Conservation (phyloP, 2,888 invertebrate genomes). For the Aporophyla nigra region DNA sequence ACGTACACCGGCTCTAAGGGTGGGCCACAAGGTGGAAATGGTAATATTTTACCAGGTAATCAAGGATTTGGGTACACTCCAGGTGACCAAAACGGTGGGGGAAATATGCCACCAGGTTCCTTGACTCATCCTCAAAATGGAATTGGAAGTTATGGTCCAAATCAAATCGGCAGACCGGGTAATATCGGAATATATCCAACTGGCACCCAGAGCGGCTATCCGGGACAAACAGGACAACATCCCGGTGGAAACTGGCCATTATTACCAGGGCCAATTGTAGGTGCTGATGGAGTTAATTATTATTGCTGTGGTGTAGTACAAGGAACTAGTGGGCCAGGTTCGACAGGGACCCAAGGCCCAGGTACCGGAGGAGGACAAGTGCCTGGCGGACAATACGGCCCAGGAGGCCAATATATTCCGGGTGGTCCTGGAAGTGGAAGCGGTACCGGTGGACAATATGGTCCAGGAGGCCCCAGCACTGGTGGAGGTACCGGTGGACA, state of each 20-base stretch:
- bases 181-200: slow-evolving; percentile 40
- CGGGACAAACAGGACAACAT: slow-evolving; percentile 32
- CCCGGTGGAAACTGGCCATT: slow-evolving; percentile 68
- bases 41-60: slow-evolving; percentile 37
- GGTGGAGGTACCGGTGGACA: slow-evolving; percentile 27
- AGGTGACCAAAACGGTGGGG: slow-evolving; percentile 31
- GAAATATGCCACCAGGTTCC: slow-evolving; percentile 50
- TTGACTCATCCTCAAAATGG: slow-evolving; percentile 43
- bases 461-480: slow-evolving; percentile 4
- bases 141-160: slow-evolving; percentile 54
- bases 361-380: slow-evolving; percentile 41
- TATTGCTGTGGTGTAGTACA: slow-evolving; percentile 74
- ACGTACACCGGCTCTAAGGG: slow-evolving; percentile 19
- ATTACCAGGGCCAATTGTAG: slow-evolving; percentile 65
- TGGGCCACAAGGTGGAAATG: slow-evolving; percentile 30
- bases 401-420: slow-evolving; percentile 26
- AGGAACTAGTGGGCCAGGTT: slow-evolving; percentile 39
- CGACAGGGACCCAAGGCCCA: neutral
- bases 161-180: slow-evolving; percentile 44
- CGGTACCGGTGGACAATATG: slow-evolving; percentile 24
- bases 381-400: slow-evolving; percentile 27
- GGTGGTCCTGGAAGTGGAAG: slow-evolving; percentile 32
- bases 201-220: slow-evolving; percentile 26
- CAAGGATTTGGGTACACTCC: slow-evolving; percentile 18
- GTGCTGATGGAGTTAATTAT: slow-evolving; percentile 72